These are phyloP conservation scores for Hydra vulgaris DNA, from an alignment of 30 jellyfish, hydroid and myxozoan genomes.

Conservation along the genomic window DNA sequence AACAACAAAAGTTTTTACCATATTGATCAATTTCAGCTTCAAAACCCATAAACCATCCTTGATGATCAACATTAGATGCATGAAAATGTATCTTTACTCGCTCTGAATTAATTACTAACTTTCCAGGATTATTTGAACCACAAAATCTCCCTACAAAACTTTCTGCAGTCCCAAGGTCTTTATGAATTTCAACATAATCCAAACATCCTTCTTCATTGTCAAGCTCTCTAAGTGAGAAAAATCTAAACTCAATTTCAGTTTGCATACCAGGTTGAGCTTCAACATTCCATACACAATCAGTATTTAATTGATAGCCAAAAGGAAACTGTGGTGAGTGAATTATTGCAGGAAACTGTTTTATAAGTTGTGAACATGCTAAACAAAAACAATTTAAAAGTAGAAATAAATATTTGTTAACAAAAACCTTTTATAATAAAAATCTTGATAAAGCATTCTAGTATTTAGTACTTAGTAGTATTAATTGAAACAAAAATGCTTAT, in stretches of 20 bases:
- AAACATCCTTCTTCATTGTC: constrained; percentile 40
- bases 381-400: neutral
- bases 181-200: constrained; percentile 61
- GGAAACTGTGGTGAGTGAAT: constrained; percentile 70
- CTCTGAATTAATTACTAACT: constrained; percentile 29
- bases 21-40: constrained; percentile 50
- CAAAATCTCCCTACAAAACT: constrained; percentile 66
- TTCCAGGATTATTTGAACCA: constrained; percentile 67
- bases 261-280: constrained; percentile 47
- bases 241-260: constrained; percentile 32
- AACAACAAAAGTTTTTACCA: constrained; percentile 31
- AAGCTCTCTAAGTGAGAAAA: constrained; percentile 39
- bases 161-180: constrained; percentile 37
- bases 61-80: constrained; percentile 21
- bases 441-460: neutral
- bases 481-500: no score
- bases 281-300: constrained; percentile 77
- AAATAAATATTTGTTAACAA: neutral
- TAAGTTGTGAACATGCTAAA: constrained; percentile 67
- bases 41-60: constrained; percentile 50
- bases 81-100: constrained; percentile 55
- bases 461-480: no score
- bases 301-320: constrained; percentile 23
- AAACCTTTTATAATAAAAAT: neutral
- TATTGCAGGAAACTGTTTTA: constrained; percentile 39